Conservation (phyloP, 2,113 vertebrate genomes). For the Neolamprologus kungweensis region DNA sequence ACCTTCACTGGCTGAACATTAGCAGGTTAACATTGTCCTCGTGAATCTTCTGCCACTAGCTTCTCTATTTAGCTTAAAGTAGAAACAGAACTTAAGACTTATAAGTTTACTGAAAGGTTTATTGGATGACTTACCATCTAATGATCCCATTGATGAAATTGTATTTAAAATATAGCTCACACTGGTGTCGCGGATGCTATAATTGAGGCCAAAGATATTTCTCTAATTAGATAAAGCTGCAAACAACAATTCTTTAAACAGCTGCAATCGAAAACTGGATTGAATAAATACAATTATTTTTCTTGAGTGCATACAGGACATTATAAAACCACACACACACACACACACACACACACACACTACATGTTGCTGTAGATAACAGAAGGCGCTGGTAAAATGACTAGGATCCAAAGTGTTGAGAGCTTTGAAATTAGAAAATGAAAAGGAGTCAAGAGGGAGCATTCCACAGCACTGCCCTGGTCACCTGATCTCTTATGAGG, state of each 20-base stretch:
- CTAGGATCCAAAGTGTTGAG: constrained; percentile 9
- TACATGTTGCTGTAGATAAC: background rate
- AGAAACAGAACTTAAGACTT: background rate
- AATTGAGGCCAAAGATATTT: background rate
- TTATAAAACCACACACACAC: background rate
- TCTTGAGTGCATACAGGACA: background rate
- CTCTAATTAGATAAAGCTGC: background rate
- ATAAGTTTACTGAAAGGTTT: background rate
- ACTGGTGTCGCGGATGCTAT: background rate
- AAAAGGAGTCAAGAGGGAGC: constrained; percentile 50
- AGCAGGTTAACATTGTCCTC: background rate
- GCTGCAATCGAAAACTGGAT: background rate
- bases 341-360: background rate
- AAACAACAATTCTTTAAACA: background rate
- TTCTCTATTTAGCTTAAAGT: background rate
- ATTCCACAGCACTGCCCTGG: constrained; percentile 56
- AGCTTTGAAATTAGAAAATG: constrained; percentile 56
- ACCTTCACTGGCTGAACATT: background rate
- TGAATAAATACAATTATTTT: background rate
- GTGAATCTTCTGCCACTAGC: background rate
- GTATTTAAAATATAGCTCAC: background rate
- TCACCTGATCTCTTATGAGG: constrained; percentile 58
- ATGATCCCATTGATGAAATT: background rate
- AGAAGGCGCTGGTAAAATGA: background rate
- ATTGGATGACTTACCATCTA: background rate